Percentiles rank a stretch among this genome's conserved stretches.
phyloP scores from a whole-genome alignment of 2,113 vertebrate genomes.

The Gallinago undulata region DNA sequence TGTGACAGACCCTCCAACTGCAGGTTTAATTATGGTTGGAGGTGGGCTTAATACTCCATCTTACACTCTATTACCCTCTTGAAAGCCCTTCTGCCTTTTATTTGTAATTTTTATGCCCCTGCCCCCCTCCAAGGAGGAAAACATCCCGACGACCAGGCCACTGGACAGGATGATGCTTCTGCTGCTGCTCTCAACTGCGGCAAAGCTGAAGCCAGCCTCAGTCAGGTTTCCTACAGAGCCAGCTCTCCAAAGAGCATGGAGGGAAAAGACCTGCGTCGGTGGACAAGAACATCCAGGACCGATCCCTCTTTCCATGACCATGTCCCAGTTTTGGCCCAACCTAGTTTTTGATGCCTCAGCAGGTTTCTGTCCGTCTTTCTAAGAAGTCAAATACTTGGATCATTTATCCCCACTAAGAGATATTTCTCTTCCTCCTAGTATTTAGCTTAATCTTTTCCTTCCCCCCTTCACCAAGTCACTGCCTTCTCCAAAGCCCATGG shows the following conservation, averaged over 20 bases:
- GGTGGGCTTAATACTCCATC: constrained; percentile 57
- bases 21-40: constrained; percentile 63
- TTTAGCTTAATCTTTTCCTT: not conserved
- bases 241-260: not conserved
- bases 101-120: constrained; percentile 36
- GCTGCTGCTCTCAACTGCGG: not conserved
- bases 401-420: not conserved
- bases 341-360: not conserved
- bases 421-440: not conserved
- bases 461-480: not conserved
- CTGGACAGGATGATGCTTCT: not conserved
- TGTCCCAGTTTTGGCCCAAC: not conserved
- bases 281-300: not conserved
- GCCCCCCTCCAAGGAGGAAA: not conserved
- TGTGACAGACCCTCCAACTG: constrained; percentile 67
- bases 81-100: constrained; percentile 56
- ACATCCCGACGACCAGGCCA: not conserved
- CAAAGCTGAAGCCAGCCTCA: not conserved
- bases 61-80: constrained; percentile 45
- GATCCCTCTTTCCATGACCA: not conserved
- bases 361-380: not conserved
- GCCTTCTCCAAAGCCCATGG: not conserved
- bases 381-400: not conserved
- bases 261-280: not conserved
- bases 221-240: not conserved